Evolutionary conservation across 2,113 vertebrate genomes (phyloP).

Genomic region (Sturnus vulgaris): DNA sequence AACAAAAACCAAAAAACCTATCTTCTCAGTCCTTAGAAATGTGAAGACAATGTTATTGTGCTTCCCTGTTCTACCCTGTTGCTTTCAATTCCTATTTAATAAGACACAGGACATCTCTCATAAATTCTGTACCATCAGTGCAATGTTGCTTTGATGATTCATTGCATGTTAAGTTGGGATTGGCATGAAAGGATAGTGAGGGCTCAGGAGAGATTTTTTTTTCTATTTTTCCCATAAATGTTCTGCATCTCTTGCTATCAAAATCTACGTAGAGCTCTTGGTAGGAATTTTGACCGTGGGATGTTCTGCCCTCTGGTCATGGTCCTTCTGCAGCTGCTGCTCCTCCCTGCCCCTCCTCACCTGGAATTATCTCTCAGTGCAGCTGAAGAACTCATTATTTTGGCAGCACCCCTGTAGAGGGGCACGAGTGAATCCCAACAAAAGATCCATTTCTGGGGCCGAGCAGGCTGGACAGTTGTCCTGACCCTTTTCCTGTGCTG

Average conservation of each 20-base stretch:
- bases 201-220: not conserved
- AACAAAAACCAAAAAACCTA: accelerated
- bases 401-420: not conserved
- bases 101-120: conserved; percentile 38
- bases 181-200: conserved; percentile 23
- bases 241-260: not conserved
- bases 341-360: not conserved
- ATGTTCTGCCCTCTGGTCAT: not conserved
- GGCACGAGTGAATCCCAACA: not conserved
- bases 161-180: conserved; percentile 3
- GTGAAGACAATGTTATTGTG: not conserved
- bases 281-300: not conserved
- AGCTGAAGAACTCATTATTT: not conserved
- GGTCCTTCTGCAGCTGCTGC: not conserved
- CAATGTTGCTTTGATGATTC: conserved; percentile 42
- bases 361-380: not conserved
- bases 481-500: not conserved
- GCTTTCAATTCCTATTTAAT: conserved; percentile 41
- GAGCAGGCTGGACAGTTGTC: not conserved
- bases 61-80: conserved; percentile 27
- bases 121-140: conserved; percentile 29
- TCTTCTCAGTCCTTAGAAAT: not conserved
- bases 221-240: not conserved
- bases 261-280: not conserved
- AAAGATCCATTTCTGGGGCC: not conserved